Conservation (phyloP, 2,113 vertebrate species). For the Heloderma charlesbogerti region DNA sequence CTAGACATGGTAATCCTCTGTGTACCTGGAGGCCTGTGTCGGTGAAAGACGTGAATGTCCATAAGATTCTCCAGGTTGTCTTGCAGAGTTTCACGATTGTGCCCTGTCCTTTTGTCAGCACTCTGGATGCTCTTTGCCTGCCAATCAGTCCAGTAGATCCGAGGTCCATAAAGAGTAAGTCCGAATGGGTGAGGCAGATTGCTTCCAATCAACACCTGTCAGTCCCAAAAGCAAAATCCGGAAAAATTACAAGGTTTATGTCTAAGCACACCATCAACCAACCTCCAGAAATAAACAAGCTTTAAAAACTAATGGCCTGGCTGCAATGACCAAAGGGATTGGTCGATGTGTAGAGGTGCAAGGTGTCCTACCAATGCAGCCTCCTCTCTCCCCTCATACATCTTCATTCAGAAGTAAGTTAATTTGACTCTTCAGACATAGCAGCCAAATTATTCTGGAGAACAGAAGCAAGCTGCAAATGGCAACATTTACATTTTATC, state of each 20-base stretch:
- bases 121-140: conserved; percentile 98
- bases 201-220: conserved; percentile 92
- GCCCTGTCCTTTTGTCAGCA: conserved; percentile 88
- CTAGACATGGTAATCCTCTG: conserved; percentile 18
- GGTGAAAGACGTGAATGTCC: conserved; percentile 98
- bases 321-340: conserved; percentile 27
- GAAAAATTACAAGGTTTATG: conserved; percentile 32
- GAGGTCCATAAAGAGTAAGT: conserved; percentile 91
- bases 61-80: conserved; percentile 98
- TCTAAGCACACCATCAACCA: conserved; percentile 26
- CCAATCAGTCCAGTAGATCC: conserved; percentile 99
- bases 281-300: background rate
- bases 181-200: conserved; percentile 97
- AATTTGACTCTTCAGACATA: conserved; percentile 41
- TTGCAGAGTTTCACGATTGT: conserved; percentile 86
- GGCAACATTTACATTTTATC: conserved; percentile 28
- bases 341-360: background rate
- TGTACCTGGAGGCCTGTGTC: conserved; percentile 87
- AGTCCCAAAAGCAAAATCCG: conserved; percentile 41
- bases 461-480: background rate
- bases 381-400: background rate
- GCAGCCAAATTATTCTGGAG: background rate
- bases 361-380: background rate
- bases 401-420: conserved; percentile 29
- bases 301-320: background rate